Evolutionary conservation across 1,140 invertebrate genomes (phyloP).

Genomic region (Drosophila arizonae): DNA sequence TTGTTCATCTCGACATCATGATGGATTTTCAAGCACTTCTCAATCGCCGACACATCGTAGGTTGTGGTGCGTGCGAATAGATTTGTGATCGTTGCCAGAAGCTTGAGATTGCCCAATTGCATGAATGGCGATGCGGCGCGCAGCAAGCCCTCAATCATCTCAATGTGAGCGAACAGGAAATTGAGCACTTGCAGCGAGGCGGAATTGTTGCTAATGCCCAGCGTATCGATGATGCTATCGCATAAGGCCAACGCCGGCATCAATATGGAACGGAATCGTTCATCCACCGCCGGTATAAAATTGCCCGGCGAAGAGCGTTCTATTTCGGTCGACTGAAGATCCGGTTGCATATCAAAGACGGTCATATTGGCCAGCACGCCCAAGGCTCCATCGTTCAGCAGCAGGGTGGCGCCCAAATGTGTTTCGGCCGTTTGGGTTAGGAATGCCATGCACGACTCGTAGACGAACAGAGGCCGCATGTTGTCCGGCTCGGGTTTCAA

Average conservation of each 20-base stretch:
- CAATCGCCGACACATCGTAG: slow-evolving; percentile 28
- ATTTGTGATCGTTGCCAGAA: slow-evolving; percentile 89
- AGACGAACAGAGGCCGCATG: slow-evolving; percentile 91
- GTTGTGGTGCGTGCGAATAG: slow-evolving; percentile 89
- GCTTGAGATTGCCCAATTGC: slow-evolving; percentile 86
- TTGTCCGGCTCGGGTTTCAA: slow-evolving; percentile 88
- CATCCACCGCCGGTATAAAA: slow-evolving; percentile 86
- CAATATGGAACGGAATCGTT: slow-evolving; percentile 91
- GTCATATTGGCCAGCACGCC: slow-evolving; percentile 89
- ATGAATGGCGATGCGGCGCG: slow-evolving; percentile 87
- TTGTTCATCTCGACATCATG: slow-evolving; percentile 83
- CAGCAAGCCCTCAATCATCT: slow-evolving; percentile 90
- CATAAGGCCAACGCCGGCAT: slow-evolving; percentile 91
- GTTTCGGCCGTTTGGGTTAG: slow-evolving; percentile 89
- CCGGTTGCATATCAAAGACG: slow-evolving; percentile 91
- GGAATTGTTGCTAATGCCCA: slow-evolving; percentile 91
- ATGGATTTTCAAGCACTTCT: slow-evolving; percentile 2
- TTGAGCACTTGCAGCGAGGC: slow-evolving; percentile 91
- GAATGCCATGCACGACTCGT: slow-evolving; percentile 93
- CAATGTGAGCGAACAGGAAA: slow-evolving; percentile 91
- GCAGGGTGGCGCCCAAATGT: slow-evolving; percentile 88
- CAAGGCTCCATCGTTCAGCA: slow-evolving; percentile 90
- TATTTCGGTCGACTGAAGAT: slow-evolving; percentile 83
- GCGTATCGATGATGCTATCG: slow-evolving; percentile 90
- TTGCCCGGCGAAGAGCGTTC: slow-evolving; percentile 48